Evolutionary conservation across 1,140 invertebrate species (phyloP).

Genomic region (Chlorops oryzae): DNA sequence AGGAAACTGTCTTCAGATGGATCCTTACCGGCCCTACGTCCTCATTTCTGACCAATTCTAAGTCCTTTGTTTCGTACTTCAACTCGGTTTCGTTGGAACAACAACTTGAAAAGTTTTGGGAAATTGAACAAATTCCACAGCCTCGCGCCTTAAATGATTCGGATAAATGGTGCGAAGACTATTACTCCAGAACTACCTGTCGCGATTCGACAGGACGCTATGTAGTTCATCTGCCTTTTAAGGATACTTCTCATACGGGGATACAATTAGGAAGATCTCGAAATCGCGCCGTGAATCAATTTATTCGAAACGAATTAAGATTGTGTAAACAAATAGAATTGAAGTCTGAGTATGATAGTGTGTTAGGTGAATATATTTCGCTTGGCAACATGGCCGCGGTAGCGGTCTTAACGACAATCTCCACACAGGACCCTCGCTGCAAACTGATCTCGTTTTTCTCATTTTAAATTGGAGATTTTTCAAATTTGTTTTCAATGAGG

Average conservation of each 20-base stretch:
- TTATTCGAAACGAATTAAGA: neutral
- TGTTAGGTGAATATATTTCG: conserved; percentile 9
- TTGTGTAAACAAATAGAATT: neutral
- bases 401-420: conserved; percentile 24
- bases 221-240: conserved; percentile 2
- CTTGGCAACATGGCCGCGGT: conserved; percentile 7
- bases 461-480: conserved; percentile 36
- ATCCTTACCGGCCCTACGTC: no score
- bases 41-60: no score
- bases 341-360: neutral
- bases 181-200: no score
- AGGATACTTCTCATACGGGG: no score
- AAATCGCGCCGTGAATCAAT: neutral
- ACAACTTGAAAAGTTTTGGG: conserved; percentile 8
- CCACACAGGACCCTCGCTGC: conserved; percentile 30
- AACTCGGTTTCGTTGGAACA: no score
- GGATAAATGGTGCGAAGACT: neutral
- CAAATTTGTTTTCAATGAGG: conserved; percentile 25
- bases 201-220: no score
- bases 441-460: conserved; percentile 18
- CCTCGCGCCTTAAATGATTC: neutral
- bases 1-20: no score
- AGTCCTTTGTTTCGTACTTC: no score
- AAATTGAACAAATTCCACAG: neutral
- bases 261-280: neutral